Conservation (phyloP, 1,140 invertebrate genomes). For the Scaptomyza graminum region DNA sequence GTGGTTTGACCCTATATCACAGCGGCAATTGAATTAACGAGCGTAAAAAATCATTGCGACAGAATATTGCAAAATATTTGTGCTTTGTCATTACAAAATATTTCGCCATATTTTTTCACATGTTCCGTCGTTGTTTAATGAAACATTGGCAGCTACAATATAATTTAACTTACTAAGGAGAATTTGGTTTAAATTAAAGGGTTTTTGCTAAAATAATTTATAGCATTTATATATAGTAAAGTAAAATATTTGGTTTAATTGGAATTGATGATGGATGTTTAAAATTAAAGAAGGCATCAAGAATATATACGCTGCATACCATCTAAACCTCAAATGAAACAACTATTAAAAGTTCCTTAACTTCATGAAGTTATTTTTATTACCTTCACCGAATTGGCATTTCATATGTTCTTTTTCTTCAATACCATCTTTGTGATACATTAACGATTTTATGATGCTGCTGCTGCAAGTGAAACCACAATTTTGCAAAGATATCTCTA, state of each 20-base stretch:
- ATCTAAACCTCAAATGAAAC: too few relatives aligned
- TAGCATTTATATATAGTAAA: too few relatives aligned
- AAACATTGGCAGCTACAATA: slow-evolving; percentile 16
- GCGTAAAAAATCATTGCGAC: slow-evolving; percentile 73
- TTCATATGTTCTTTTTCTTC: not conserved
- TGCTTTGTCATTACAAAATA: slow-evolving; percentile 25
- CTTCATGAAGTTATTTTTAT: too few relatives aligned
- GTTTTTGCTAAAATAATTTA: too few relatives aligned
- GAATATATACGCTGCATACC: too few relatives aligned
- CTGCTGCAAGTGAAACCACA: too few relatives aligned
- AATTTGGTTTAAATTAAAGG: not conserved
- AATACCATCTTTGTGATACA: not conserved
- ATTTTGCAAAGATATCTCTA: not conserved
- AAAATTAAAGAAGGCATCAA: too few relatives aligned
- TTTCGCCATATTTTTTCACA: slow-evolving; percentile 16
- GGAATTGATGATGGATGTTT: too few relatives aligned
- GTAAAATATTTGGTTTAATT: not conserved
- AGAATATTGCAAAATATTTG: slow-evolving; percentile 69
- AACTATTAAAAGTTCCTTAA: too few relatives aligned
- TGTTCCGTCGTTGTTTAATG: not conserved
- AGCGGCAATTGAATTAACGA: slow-evolving; percentile 71
- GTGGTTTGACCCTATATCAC: slow-evolving; percentile 28
- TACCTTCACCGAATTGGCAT: not conserved
- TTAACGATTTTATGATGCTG: not conserved
- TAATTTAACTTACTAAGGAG: slow-evolving; percentile 59